phyloP scores from a whole-genome alignment of 2,797 vertebrate genomes.

The Lepidocolaptes lacrymiger region DNA sequence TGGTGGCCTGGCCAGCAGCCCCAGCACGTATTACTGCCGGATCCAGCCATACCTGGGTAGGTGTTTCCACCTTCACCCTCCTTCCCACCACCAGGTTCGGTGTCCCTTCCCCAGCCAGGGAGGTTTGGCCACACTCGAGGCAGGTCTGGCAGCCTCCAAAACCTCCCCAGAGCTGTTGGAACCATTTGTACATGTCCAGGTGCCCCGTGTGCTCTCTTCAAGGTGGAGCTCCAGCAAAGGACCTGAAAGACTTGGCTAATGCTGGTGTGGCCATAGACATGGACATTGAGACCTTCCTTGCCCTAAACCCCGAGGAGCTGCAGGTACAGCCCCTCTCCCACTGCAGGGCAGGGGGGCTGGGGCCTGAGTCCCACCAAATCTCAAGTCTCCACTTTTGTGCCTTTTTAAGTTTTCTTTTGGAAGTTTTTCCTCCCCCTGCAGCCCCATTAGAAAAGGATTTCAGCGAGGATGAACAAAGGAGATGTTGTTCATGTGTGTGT shows the following conservation, averaged over 20 bases:
- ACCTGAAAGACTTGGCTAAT: constrained; percentile 59
- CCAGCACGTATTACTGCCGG: constrained; percentile 9
- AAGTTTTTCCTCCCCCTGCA: background rate
- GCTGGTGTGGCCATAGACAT: constrained; percentile 61
- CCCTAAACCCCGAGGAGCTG: constrained; percentile 68
- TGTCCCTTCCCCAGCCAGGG: background rate
- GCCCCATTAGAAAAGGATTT: fast-evolving
- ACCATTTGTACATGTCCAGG: background rate
- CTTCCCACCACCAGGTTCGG: fast-evolving
- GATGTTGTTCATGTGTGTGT: background rate
- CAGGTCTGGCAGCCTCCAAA: fast-evolving
- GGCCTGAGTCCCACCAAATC: background rate
- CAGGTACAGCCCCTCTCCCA: constrained; percentile 49
- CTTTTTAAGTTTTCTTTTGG: fast-evolving
- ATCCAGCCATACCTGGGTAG: constrained; percentile 72
- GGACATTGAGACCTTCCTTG: constrained; percentile 70
- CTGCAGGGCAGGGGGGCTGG: fast-evolving
- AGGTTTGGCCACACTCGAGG: background rate
- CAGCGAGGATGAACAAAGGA: background rate
- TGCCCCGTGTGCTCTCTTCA: background rate
- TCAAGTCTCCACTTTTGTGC: background rate
- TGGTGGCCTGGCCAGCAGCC: background rate
- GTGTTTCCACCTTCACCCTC: background rate
- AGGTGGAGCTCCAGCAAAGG: constrained; percentile 73
- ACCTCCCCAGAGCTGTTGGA: fast-evolving